Base-by-base conservation (phyloP, 2,888 invertebrate genomes). In the Panopea generosa region DNA sequence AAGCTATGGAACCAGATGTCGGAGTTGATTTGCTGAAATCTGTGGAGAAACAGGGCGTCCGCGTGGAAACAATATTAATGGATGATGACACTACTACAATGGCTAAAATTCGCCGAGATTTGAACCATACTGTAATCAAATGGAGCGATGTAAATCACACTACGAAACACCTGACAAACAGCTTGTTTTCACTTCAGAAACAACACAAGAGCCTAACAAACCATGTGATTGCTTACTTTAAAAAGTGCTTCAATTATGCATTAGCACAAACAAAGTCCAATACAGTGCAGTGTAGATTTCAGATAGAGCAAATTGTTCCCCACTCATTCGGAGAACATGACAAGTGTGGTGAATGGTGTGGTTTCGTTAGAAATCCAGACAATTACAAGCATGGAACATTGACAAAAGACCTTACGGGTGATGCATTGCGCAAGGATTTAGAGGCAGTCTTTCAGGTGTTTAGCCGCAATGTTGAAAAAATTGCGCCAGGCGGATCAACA, bases 51-150 rank as follows among this genome's bases (percentile, higher is more conserved):
- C 45, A 77, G 55, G 67, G 50, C 18, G 60, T 70, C 11, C 24
- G 57, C n/a, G 75, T 75, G 7, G 14, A 38, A 1, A 56, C 49
- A 20, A 40, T 75, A 0, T 71, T 82, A 24, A 82, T 74, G 73
- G 74, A 76, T 66, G 76, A 78, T 59, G 82, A 78, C 33, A 33
- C 65, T 9, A 82, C 76, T 45, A 76, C 76, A 2, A 74, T 78
- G 55, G 63, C 69, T 9, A 49, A 43, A 16, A 65, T 78, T 22
- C 40, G 65, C 22, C 20, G 55, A 24, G 62, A 60, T 18, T 1
- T 78, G 6, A 6, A 53, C 2, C 70, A 73, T 50, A 18, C 24
- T 20, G 29, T 77, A 3, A 49, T 40, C 16, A 82, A 82, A 53
- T 75, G 77, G 72, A 75, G 69, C 49, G 76, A 73, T 22, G 33